Conservation (phyloP, 2,888 invertebrate genomes). For the Torymus texanus region DNA sequence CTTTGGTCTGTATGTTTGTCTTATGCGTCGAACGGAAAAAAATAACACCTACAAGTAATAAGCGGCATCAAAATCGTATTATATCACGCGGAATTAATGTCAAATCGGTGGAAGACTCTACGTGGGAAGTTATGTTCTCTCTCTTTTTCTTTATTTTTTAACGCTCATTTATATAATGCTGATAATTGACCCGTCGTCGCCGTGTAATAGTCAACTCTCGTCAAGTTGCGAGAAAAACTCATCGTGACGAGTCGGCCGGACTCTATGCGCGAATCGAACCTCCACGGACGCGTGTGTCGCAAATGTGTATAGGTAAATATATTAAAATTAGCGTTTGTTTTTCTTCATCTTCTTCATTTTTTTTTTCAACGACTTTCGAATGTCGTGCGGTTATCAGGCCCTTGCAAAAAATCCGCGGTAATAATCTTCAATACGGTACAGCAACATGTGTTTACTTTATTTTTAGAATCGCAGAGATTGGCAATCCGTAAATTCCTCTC, state of each 20-base stretch:
- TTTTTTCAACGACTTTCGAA: slow-evolving; percentile 8
- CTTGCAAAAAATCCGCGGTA: slow-evolving; percentile 39
- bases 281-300: slow-evolving; percentile 33
- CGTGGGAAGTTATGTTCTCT: slow-evolving; percentile 26
- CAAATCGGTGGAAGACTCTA: slow-evolving; percentile 50
- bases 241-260: not conserved
- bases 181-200: slow-evolving; percentile 30
- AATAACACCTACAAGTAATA: not conserved
- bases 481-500: slow-evolving; percentile 34
- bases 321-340: slow-evolving; percentile 50
- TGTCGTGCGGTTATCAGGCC: slow-evolving; percentile 27
- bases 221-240: slow-evolving; percentile 42
- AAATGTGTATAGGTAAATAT: slow-evolving; percentile 43
- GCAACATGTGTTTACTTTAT: slow-evolving; percentile 12
- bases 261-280: slow-evolving; percentile 1
- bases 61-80: not conserved
- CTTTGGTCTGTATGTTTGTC: not conserved
- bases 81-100: slow-evolving; percentile 15
- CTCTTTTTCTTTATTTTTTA: too few relatives aligned
- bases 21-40: not conserved
- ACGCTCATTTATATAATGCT: not conserved
- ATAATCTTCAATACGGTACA: slow-evolving; percentile 32
- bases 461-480: slow-evolving; percentile 47
- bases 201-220: slow-evolving; percentile 4
- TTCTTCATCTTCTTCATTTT: not conserved